Evolutionary conservation across 2,888 invertebrate genomes (phyloP), one percentile per base, ranked within the genome.

Genomic region (Athalia circularis): DNA sequence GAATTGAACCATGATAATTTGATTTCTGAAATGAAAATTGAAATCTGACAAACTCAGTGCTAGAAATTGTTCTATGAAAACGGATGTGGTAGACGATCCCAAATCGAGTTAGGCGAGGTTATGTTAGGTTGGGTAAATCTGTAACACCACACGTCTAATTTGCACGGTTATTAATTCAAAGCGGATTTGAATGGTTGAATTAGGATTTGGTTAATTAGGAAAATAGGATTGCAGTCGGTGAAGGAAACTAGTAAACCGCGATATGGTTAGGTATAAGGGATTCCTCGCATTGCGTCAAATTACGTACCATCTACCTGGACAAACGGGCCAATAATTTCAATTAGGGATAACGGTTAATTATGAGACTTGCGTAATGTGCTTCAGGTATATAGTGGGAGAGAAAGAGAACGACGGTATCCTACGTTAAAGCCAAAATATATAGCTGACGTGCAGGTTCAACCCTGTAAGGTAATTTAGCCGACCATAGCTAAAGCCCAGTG

Each of bases 281-380:
- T 72, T 57, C 43, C 48, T 9, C 7, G 72, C 13, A 59, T 59
- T 72, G 72, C 72, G 59, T 72, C 59, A 59, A 72, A 72, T 72
- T 72, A 72, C 72, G 59, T 47, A 45, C 9, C 43, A 4, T 59
- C 4, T 72, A 47, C 72, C 47, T 47, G 72, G 72, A 72, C 47
- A 72, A 72, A 72, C 72, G 45, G 72, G 72, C 72, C 72, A 72
- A 72, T 72, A 82, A 74, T 81, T 65, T 77, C 70, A 72, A 67
- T 81, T 80, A 81, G 72, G 79, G 79, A 75, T 79, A 80, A 81
- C 80, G 67, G 81, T 79, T 78, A 80, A 79, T 79, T 81, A 82
- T 65, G 72, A 57, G 77, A 72, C 72, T 72, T 59, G 59, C 72
- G 57, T 72, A 72, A 72, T 57, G 72, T 72, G 72, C 15, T 2